These are phyloP conservation scores for Meles meles DNA, from an alignment of 2,113 vertebrate species.

Conservation along the genomic window DNA sequence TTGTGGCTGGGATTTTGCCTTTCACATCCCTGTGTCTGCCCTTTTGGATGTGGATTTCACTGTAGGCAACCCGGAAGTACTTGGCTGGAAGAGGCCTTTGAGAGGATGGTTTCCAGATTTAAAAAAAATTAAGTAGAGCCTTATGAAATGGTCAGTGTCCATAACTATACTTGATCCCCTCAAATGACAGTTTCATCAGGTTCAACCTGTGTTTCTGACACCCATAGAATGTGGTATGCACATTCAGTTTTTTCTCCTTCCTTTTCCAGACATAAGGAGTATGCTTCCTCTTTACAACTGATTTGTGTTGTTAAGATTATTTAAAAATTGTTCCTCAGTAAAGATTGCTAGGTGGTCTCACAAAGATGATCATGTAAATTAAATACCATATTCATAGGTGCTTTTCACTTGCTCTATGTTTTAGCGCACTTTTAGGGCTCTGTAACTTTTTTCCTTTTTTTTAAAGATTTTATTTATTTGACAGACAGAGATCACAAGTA, in stretches of 20 bases:
- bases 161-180: neutral
- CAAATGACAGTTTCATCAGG: neutral
- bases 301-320: neutral
- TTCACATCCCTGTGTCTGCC: neutral
- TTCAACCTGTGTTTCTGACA: neutral
- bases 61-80: neutral
- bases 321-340: neutral
- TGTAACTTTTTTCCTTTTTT: too few relatives aligned
- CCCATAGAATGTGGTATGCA: too few relatives aligned
- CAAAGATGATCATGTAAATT: neutral
- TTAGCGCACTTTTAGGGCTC: neutral
- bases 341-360: neutral
- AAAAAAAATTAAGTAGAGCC: neutral
- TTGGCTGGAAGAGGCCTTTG: neutral
- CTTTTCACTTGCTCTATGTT: neutral
- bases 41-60: neutral
- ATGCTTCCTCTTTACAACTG: neutral
- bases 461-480: too few relatives aligned
- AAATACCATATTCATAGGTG: neutral
- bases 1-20: neutral
- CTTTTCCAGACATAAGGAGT: too few relatives aligned
- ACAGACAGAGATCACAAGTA: too few relatives aligned
- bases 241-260: neutral
- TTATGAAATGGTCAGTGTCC: neutral
- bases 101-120: neutral